Evolutionary conservation across 2,113 vertebrate species (phyloP).

Genomic region (Henicopernis longicauda): DNA sequence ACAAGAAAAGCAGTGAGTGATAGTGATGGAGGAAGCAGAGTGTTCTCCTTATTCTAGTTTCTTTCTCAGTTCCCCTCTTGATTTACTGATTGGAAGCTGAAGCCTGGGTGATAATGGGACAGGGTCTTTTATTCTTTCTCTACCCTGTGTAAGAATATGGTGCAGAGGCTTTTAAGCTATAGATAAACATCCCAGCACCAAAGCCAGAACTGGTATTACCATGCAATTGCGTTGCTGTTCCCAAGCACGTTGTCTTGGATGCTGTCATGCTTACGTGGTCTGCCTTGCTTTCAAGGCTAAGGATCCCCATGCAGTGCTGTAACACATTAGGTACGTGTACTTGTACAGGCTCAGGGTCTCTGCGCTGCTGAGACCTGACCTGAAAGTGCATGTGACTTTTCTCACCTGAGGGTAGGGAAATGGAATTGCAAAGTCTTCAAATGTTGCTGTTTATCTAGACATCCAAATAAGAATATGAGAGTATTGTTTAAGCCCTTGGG

Average conservation of each 20-base stretch:
- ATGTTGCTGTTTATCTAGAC: slow-evolving; percentile 32
- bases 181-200: background rate
- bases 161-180: background rate
- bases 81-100: background rate
- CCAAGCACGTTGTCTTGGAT: background rate
- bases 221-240: background rate
- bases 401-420: slow-evolving; percentile 32
- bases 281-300: background rate
- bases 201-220: background rate
- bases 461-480: slow-evolving; percentile 30
- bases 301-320: background rate
- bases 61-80: slow-evolving; percentile 33
- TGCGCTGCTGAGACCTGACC: background rate
- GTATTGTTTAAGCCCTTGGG: slow-evolving; percentile 45
- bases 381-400: background rate
- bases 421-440: slow-evolving; percentile 25
- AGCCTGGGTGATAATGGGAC: background rate
- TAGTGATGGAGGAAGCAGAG: background rate
- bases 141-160: background rate
- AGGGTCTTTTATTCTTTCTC: background rate
- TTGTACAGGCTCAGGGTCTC: background rate
- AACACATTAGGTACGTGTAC: background rate
- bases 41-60: slow-evolving; percentile 36
- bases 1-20: background rate
- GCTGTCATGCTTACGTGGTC: background rate